These are phyloP conservation scores for Microctenopoma stevenorrisi DNA, from an alignment of 2,797 vertebrate species.

Conservation along the genomic window DNA sequence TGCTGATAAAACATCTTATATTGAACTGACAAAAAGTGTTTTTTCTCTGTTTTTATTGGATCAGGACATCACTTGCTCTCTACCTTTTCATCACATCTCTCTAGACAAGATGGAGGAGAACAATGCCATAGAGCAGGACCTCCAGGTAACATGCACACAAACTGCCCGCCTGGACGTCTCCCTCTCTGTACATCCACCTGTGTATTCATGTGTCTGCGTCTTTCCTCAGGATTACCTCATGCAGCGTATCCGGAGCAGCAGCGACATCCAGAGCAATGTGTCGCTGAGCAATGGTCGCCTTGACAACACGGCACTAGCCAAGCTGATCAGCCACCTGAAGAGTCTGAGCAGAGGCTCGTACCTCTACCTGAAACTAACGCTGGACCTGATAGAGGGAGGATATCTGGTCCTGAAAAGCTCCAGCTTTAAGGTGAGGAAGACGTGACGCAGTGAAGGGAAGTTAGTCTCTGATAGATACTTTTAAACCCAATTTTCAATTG, in stretches of 20 bases:
- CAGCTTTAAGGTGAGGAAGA: conserved; percentile 89
- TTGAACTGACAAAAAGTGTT: neutral
- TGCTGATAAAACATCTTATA: neutral
- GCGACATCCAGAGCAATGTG: conserved; percentile 97
- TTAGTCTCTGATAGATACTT: neutral
- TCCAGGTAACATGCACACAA: conserved; percentile 79
- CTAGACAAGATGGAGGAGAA: conserved; percentile 94
- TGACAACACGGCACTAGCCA: conserved; percentile 92
- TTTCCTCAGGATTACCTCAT: conserved; percentile 87
- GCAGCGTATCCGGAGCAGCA: conserved; percentile 94
- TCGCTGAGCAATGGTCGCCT: conserved; percentile 93
- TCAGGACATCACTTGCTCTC: conserved; percentile 92
- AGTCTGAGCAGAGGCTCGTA: conserved; percentile 95
- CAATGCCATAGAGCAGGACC: conserved; percentile 93
- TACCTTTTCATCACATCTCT: conserved; percentile 96
- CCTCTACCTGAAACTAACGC: conserved; percentile 95
- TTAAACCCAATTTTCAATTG: neutral
- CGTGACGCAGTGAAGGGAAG: too few relatives aligned
- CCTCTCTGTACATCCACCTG: neutral
- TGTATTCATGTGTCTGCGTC: neutral
- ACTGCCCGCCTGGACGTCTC: neutral
- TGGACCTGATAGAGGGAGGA: conserved; percentile 97
- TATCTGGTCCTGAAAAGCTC: conserved; percentile 98
- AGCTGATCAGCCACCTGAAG: conserved; percentile 95
- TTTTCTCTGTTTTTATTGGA: conserved; percentile 1